These are phyloP conservation scores for Thaumetopoea pityocampa DNA, from an alignment of 1,140 invertebrate genomes.

Conservation along the genomic window DNA sequence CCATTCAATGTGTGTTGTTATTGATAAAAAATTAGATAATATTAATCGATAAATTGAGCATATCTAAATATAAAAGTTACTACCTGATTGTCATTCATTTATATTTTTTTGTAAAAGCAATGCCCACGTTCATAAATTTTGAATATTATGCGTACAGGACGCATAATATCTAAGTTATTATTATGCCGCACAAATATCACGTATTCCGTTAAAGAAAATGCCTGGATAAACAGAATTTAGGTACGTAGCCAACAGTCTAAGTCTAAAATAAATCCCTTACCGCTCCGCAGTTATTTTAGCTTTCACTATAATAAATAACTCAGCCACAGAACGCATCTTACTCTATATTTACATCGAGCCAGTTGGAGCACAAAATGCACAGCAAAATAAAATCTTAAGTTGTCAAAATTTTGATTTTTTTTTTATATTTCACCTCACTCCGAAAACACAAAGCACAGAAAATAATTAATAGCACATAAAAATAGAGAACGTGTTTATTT, in stretches of 20 bases:
- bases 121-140: no score
- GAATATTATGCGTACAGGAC: no score
- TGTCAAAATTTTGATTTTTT: conserved; percentile 11
- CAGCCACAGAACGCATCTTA: conserved; percentile 39
- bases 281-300: conserved; percentile 54
- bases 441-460: conserved; percentile 9
- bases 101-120: no score
- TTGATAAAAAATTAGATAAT: no score
- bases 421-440: conserved; percentile 20
- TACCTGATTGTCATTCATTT: no score
- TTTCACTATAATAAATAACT: conserved; percentile 51
- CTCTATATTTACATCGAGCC: conserved; percentile 30
- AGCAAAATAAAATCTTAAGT: conserved; percentile 22
- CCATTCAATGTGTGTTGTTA: no score
- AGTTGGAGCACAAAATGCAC: conserved; percentile 50
- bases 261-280: conserved; percentile 62
- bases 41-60: no score
- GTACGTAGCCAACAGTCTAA: conserved; percentile 15
- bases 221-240: conserved; percentile 10
- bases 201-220: conserved; percentile 8
- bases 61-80: no score
- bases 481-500: conserved; percentile 35
- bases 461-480: conserved; percentile 13
- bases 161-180: no score
- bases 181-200: no score